Conservation (phyloP, 1,140 invertebrate species). For the Pachyrhynchus sulphureomaculatus region DNA sequence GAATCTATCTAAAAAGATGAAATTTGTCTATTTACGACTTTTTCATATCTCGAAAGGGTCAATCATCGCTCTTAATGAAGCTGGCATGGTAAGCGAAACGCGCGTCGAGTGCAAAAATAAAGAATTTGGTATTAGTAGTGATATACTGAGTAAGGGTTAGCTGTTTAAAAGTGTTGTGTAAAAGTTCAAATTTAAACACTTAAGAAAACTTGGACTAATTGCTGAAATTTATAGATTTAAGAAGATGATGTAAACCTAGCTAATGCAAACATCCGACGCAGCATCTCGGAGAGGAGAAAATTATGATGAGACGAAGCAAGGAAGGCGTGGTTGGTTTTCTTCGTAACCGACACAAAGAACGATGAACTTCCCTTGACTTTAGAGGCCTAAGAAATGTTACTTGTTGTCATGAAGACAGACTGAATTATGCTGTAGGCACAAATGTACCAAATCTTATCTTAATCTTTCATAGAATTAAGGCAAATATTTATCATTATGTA, state of each 20-base stretch:
- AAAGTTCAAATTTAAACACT: no score
- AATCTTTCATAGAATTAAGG: background rate
- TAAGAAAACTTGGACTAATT: no score
- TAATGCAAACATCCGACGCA: constrained; percentile 11
- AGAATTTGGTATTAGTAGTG: no score
- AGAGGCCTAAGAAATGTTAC: constrained; percentile 16
- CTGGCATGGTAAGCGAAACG: no score
- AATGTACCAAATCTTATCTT: background rate
- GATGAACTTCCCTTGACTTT: constrained; percentile 14
- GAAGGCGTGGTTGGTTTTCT: constrained; percentile 25
- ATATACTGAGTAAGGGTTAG: no score
- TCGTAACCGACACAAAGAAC: constrained; percentile 26
- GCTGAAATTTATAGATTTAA: no score
- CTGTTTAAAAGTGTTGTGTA: no score
- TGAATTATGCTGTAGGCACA: background rate
- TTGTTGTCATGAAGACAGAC: background rate
- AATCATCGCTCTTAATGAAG: no score
- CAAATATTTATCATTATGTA: background rate
- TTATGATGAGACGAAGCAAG: constrained; percentile 21
- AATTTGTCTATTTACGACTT: no score
- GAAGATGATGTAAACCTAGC: constrained; percentile 12
- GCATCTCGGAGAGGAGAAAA: constrained; percentile 20
- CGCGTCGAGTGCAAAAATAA: no score
- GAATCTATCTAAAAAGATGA: no score
- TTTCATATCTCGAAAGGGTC: no score